Conservation (phyloP, 2,797 vertebrate genomes). For the Danio jaintianensis region DNA sequence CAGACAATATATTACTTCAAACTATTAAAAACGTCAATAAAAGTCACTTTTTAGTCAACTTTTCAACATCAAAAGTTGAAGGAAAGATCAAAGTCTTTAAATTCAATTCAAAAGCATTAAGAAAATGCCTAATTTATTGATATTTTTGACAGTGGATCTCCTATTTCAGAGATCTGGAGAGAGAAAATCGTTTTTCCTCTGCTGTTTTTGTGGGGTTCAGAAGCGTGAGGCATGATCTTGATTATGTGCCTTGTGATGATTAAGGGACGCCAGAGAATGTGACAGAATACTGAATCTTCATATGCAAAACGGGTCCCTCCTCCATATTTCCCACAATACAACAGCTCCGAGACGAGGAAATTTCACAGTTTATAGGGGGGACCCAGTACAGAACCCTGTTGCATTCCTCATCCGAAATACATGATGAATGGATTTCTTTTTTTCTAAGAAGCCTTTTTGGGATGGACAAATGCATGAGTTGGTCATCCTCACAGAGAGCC, state of each 20-base stretch:
- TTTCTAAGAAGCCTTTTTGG: slow-evolving; percentile 57
- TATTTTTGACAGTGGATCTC: no score
- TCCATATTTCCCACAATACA: slow-evolving; percentile 30
- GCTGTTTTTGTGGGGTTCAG: slow-evolving; percentile 34
- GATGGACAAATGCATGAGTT: slow-evolving; percentile 68
- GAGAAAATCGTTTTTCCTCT: slow-evolving; percentile 4
- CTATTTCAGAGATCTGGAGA: slow-evolving; percentile 31
- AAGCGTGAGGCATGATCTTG: slow-evolving; percentile 53
- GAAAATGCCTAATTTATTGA: no score
- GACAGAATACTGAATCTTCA: slow-evolving; percentile 22
- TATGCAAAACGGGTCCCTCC: slow-evolving; percentile 39
- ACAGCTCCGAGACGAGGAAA: slow-evolving; percentile 26
- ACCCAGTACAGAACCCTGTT: slow-evolving; percentile 42
- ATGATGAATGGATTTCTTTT: slow-evolving; percentile 36
- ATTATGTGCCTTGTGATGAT: slow-evolving; percentile 63
- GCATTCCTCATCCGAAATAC: slow-evolving; percentile 41
- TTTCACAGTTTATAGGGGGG: slow-evolving; percentile 5
- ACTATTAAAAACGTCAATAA: no score
- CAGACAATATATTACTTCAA: no score
- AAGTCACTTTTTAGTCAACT: no score
- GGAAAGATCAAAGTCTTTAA: no score
- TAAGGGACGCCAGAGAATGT: slow-evolving; percentile 32
- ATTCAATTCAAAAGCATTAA: no score
- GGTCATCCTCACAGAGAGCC: slow-evolving; percentile 67
- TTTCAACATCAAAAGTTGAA: no score